A percentile compares a stretch with the other conserved stretches of the same genome.
phyloP scores from a whole-genome alignment of 2,113 vertebrate species.

The Apeltes quadracus region DNA sequence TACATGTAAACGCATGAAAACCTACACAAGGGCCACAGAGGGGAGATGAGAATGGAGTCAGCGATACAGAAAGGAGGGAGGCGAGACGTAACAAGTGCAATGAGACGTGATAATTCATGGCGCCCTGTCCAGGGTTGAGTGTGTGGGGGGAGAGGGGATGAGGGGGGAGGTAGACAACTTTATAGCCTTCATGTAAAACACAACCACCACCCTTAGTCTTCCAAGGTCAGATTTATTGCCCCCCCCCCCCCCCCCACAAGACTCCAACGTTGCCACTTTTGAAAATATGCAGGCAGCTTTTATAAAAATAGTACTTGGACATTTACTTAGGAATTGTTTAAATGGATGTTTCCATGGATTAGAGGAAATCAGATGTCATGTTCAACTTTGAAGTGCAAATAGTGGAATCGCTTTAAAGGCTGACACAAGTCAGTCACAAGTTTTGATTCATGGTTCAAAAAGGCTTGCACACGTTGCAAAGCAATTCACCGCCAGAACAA shows the following conservation, averaged over 20 bases:
- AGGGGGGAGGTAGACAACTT: conserved; percentile 52
- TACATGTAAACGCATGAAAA: not conserved
- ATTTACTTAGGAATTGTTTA: not conserved
- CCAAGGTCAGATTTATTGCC: conserved; percentile 68
- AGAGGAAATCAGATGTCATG: not conserved
- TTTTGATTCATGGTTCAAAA: too few species aligned
- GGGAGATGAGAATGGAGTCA: not conserved
- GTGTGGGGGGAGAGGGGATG: too few species aligned
- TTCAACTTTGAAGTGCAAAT: not conserved
- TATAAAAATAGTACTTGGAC: not conserved
- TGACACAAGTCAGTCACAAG: too few species aligned
- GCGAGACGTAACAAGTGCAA: conserved; percentile 52
- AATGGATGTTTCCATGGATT: not conserved
- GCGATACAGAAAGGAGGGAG: not conserved
- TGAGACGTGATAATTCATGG: conserved; percentile 61
- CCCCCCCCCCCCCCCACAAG: conserved; percentile 49
- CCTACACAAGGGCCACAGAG: not conserved
- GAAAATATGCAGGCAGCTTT: not conserved
- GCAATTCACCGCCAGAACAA: too few species aligned
- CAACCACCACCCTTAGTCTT: conserved; percentile 46
- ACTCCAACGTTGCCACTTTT: not conserved
- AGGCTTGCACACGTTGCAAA: too few species aligned
- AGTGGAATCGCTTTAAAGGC: not conserved
- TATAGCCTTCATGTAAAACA: conserved; percentile 58
- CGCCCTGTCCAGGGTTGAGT: conserved; percentile 8